Evolutionary conservation across 2,888 invertebrate species (phyloP).

Genomic region (Eupithecia dodoneata): DNA sequence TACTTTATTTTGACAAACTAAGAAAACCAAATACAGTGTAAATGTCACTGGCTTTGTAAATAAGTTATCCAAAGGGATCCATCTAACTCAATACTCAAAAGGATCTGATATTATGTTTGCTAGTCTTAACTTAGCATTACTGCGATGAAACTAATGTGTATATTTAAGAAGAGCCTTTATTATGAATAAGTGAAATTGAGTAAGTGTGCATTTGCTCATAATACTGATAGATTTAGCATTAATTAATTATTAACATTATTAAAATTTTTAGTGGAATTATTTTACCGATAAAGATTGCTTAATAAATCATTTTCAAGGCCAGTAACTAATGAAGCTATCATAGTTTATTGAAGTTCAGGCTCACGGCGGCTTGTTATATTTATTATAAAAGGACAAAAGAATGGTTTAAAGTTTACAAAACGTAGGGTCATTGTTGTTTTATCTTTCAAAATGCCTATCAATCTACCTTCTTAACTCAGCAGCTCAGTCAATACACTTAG

Average conservation of each 20-base stretch:
- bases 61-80: conserved; percentile 1
- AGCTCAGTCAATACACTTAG: conserved; percentile 25
- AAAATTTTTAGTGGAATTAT: not conserved
- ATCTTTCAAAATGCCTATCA: not conserved
- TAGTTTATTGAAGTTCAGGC: not conserved
- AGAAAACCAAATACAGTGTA: not conserved
- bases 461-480: conserved; percentile 12
- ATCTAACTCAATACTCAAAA: not conserved
- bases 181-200: conserved; percentile 3
- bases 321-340: not conserved
- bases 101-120: not conserved
- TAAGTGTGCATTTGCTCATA: conserved; percentile 1
- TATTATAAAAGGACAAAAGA: not conserved
- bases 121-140: not conserved
- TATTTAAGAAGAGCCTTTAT: conserved; percentile 14
- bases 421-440: not conserved
- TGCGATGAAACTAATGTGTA: not conserved
- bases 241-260: not conserved
- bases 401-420: not conserved
- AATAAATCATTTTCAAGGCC: not conserved
- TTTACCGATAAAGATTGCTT: not conserved
- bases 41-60: not conserved
- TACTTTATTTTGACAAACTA: not conserved
- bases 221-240: not conserved
- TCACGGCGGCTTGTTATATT: not conserved